These are phyloP conservation scores for Orientallactaga bullata DNA, from an alignment of 2,113 vertebrate species.

Conservation along the genomic window DNA sequence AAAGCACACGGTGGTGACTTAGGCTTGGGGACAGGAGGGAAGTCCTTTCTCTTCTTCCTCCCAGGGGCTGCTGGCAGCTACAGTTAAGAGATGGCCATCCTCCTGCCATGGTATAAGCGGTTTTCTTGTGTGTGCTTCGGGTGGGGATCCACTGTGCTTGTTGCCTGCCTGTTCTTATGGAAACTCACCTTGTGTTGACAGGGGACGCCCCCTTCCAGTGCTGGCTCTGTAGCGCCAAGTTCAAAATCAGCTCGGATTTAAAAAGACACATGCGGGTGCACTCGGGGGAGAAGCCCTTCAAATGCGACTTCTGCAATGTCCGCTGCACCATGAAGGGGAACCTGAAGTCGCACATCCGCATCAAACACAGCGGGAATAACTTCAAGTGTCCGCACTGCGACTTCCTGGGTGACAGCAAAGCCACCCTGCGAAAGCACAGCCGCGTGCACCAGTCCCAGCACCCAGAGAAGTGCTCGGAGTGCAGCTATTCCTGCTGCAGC, in stretches of 20 bases:
- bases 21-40: conserved; percentile 6
- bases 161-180: conserved; percentile 81
- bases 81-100: neutral
- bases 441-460: conserved; percentile 92
- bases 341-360: conserved; percentile 96
- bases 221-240: conserved; percentile 96
- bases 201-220: conserved; percentile 97
- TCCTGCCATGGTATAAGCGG: neutral
- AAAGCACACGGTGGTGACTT: neutral
- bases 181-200: conserved; percentile 80
- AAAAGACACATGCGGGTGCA: conserved; percentile 97
- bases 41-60: neutral
- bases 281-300: conserved; percentile 98
- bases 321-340: conserved; percentile 99
- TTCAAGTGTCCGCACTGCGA: conserved; percentile 93
- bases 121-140: conserved; percentile 69
- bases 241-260: conserved; percentile 99
- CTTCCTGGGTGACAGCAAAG: conserved; percentile 95
- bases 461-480: conserved; percentile 93
- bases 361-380: conserved; percentile 93
- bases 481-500: conserved; percentile 96
- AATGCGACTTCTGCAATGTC: conserved; percentile 97
- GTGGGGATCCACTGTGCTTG: conserved; percentile 61
- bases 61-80: conserved; percentile 61
- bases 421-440: conserved; percentile 93